A percentile compares a stretch with the other conserved stretches of the same genome.
phyloP scores from a whole-genome alignment of 30 jellyfish, hydroid and myxozoan species.

The Haliclystus octoradiatus region DNA sequence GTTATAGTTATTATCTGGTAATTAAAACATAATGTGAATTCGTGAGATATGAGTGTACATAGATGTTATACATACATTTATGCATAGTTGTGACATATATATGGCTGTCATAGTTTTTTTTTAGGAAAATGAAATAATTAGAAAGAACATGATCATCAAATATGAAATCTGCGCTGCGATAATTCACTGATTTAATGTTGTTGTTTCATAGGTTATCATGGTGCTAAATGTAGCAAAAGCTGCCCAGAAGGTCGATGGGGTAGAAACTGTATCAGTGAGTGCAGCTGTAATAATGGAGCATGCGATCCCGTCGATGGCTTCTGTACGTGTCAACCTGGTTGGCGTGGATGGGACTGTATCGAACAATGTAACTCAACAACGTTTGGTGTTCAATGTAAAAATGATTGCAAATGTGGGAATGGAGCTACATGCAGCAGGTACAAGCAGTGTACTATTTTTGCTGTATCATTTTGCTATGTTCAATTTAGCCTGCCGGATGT shows the following conservation, averaged over 20 bases:
- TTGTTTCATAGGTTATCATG: too few species aligned
- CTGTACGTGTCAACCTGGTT: slow-evolving; percentile 74
- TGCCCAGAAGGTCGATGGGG: slow-evolving; percentile 83
- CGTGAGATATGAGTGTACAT: too few species aligned
- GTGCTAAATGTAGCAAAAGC: slow-evolving; percentile 45
- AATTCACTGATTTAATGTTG: background rate
- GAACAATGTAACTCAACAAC: slow-evolving; percentile 28
- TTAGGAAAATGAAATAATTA: too few species aligned
- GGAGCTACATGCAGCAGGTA: slow-evolving; percentile 53
- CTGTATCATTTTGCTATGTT: too few species aligned
- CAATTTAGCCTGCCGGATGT: too few species aligned
- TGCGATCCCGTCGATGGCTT: slow-evolving; percentile 65
- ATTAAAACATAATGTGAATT: too few species aligned
- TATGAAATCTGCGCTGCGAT: background rate
- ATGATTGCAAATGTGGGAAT: slow-evolving; percentile 55
- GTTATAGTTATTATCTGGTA: too few species aligned
- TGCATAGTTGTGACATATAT: too few species aligned
- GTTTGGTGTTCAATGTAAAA: slow-evolving; percentile 67
- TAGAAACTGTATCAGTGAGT: slow-evolving; percentile 44
- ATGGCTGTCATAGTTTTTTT: too few species aligned
- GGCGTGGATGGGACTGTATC: slow-evolving; percentile 59
- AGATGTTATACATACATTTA: too few species aligned
- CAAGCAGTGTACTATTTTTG: too few species aligned
- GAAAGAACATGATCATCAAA: background rate
- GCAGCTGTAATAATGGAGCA: slow-evolving; percentile 50